Percentiles rank a stretch among this genome's conserved stretches.
Evolutionary conservation across 2,797 vertebrate genomes (phyloP).

Genomic region (Telmatherina bonti): DNA sequence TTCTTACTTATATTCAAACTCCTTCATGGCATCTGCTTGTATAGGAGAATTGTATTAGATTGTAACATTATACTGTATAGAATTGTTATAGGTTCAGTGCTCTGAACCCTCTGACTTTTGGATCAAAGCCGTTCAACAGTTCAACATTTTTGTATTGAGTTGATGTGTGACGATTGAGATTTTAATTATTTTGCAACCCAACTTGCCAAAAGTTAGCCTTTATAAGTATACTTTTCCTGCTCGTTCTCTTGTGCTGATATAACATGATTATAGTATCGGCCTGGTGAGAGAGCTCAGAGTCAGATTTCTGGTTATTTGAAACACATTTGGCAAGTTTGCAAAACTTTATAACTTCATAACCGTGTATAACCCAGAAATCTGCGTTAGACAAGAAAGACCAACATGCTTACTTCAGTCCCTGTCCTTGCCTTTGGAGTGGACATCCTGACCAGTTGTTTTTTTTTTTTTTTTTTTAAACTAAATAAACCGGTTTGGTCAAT

Average conservation of each 20-base stretch:
- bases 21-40: background rate
- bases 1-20: background rate
- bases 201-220: background rate
- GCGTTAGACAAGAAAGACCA: no score
- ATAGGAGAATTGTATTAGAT: no score
- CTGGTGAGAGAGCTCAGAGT: background rate
- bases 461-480: slow-evolving; percentile 60
- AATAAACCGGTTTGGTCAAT: slow-evolving; percentile 50
- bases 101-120: background rate
- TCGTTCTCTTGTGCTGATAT: background rate
- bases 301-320: no score
- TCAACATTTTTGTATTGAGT: background rate
- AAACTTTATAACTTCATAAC: no score
- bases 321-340: no score
- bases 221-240: background rate
- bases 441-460: slow-evolving; percentile 17
- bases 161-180: background rate
- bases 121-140: background rate
- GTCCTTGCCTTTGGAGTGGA: slow-evolving; percentile 29
- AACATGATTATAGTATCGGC: background rate
- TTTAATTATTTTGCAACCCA: background rate
- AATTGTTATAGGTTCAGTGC: background rate
- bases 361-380: no score
- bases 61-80: no score
- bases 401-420: background rate